Evolutionary conservation across 2,888 invertebrate species (phyloP).

Genomic region (Rhopalosiphum nymphaeae): DNA sequence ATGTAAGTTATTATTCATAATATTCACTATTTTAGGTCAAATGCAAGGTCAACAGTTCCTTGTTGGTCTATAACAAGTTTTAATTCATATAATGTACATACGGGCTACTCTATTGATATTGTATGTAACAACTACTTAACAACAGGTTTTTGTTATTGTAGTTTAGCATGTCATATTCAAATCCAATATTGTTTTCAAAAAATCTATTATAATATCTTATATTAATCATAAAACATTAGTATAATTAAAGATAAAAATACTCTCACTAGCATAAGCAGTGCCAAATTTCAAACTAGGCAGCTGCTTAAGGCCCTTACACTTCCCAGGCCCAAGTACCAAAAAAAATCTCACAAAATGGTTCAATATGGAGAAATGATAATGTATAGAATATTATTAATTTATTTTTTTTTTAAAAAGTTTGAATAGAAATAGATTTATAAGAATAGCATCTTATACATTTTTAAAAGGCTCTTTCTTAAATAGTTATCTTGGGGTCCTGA

Average conservation of each 20-base stretch:
- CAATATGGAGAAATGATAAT: too few relatives aligned
- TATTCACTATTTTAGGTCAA: conserved; percentile 58
- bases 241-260: not conserved
- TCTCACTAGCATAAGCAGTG: not conserved
- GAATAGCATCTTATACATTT: too few relatives aligned
- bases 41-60: conserved; percentile 54
- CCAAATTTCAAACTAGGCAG: too few relatives aligned
- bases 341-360: too few relatives aligned
- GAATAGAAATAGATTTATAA: too few relatives aligned
- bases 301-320: too few relatives aligned
- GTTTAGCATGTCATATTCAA: not conserved
- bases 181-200: not conserved
- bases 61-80: conserved; percentile 33
- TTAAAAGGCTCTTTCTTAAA: too few relatives aligned
- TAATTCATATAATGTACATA: conserved; percentile 1
- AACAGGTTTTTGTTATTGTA: conserved; percentile 21
- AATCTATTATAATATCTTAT: not conserved
- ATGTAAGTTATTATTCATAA: conserved; percentile 33
- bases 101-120: not conserved
- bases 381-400: too few relatives aligned
- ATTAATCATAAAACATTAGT: not conserved
- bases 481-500: too few relatives aligned
- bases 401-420: too few relatives aligned
- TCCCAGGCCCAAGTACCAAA: too few relatives aligned
- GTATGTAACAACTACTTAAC: not conserved